A percentile compares a stretch with the other conserved stretches of the same genome.
These are phyloP conservation scores for Lycaena phlaeas DNA, from an alignment of 2,888 invertebrate species.

Conservation along the genomic window DNA sequence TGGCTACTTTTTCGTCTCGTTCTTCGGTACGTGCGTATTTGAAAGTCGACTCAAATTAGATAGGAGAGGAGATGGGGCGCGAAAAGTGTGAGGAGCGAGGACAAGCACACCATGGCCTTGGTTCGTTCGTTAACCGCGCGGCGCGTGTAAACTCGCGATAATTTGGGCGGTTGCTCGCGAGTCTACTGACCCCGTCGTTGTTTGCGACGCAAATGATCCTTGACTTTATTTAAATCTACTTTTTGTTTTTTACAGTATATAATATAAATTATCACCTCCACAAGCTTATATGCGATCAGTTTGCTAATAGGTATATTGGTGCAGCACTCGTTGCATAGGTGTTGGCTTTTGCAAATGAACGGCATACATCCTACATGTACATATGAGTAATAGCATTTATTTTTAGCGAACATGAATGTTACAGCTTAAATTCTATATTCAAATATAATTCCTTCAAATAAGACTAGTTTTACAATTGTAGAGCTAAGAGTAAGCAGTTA, in stretches of 20 bases:
- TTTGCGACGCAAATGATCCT: slow-evolving; percentile 67
- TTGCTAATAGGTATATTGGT: no score
- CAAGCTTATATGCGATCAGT: neutral
- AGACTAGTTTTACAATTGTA: no score
- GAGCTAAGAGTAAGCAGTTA: no score
- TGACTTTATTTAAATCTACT: slow-evolving; percentile 66
- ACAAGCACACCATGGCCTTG: slow-evolving; percentile 51
- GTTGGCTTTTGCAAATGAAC: no score
- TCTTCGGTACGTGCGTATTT: no score
- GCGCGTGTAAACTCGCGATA: slow-evolving; percentile 62
- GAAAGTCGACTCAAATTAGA: slow-evolving; percentile 1
- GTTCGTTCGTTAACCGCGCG: slow-evolving; percentile 59
- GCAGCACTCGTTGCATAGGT: no score
- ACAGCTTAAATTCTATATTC: no score
- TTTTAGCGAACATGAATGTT: no score
- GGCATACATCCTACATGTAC: no score
- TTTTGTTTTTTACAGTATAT: slow-evolving; percentile 26
- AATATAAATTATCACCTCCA: neutral
- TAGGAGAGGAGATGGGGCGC: slow-evolving; percentile 4
- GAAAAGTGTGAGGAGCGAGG: slow-evolving; percentile 8
- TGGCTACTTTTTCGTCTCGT: no score
- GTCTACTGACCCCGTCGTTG: slow-evolving; percentile 68
- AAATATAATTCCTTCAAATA: no score
- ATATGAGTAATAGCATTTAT: no score
- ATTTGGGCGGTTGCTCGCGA: slow-evolving; percentile 64